Conservation (phyloP, 2,888 invertebrate species). For the Odontothrips loti region DNA sequence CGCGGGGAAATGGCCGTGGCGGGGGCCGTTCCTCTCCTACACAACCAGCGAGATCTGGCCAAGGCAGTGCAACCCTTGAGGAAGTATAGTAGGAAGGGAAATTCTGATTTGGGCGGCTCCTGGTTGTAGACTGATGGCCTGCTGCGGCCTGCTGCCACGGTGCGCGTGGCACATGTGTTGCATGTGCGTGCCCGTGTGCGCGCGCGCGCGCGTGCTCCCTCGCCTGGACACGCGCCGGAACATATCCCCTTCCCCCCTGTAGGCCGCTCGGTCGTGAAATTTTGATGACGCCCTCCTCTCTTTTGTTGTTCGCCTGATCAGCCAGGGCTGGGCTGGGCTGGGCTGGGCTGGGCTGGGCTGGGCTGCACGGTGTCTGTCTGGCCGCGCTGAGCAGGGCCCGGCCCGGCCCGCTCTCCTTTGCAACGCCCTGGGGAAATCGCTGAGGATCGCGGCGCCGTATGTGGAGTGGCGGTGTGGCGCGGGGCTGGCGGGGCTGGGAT, state of each 20-base stretch:
- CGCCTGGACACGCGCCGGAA: neutral
- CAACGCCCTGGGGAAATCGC: constrained; percentile 8
- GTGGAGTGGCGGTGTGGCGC: neutral
- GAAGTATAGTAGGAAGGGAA: too few species aligned
- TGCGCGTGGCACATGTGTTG: too few species aligned
- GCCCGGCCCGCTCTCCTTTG: neutral
- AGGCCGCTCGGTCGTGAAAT: neutral
- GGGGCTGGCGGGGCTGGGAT: neutral
- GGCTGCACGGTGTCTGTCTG: too few species aligned
- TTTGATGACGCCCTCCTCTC: neutral
- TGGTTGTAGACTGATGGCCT: too few species aligned
- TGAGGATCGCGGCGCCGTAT: neutral
- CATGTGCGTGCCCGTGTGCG: neutral
- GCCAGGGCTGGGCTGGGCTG: neutral
- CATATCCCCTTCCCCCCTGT: too few species aligned
- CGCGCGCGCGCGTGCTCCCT: neutral
- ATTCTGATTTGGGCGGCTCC: too few species aligned
- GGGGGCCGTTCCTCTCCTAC: too few species aligned
- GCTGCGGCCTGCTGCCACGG: too few species aligned
- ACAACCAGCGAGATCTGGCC: too few species aligned
- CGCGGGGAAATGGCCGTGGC: too few species aligned
- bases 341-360: neutral
- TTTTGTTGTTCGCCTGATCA: constrained; percentile 13
- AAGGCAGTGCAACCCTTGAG: too few species aligned
- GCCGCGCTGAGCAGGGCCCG: neutral